phyloP scores from a whole-genome alignment of 1,140 invertebrate species.

The Eupeodes corollae region DNA sequence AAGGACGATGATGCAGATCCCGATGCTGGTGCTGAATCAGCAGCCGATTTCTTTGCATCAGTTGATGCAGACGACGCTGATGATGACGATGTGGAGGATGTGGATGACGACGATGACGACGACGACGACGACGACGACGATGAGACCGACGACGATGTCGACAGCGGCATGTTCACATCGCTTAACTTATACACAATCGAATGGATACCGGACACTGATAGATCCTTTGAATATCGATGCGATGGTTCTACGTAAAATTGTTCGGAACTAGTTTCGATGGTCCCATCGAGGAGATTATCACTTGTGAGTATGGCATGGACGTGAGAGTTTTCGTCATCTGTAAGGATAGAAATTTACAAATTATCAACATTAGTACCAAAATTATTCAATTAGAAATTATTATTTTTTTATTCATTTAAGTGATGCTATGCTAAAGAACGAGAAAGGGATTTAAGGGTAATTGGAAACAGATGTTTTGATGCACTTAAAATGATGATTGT shows the following conservation, averaged over 20 bases:
- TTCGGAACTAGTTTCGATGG: slow-evolving; percentile 60
- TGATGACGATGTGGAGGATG: background rate
- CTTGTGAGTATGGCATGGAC: slow-evolving; percentile 76
- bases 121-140: slow-evolving; percentile 9
- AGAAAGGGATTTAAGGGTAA: too few species aligned
- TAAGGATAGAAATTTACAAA: slow-evolving; percentile 19
- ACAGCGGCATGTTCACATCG: slow-evolving; percentile 54
- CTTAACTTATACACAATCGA: slow-evolving; percentile 72
- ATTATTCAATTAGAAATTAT: too few species aligned
- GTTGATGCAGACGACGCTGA: background rate
- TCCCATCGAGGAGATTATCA: slow-evolving; percentile 82
- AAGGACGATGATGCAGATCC: too few species aligned
- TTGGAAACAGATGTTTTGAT: too few species aligned
- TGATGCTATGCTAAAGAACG: too few species aligned
- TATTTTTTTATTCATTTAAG: too few species aligned
- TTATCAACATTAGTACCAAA: too few species aligned
- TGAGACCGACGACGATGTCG: slow-evolving; percentile 7
- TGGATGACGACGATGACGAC: too few species aligned
- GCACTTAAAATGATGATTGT: too few species aligned
- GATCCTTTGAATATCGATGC: slow-evolving; percentile 53
- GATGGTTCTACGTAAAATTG: slow-evolving; percentile 82
- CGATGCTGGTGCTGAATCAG: too few species aligned
- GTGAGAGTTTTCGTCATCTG: slow-evolving; percentile 71
- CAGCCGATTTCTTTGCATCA: too few species aligned
- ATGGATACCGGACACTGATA: slow-evolving; percentile 47